These are phyloP conservation scores for Leuciscus idus DNA, from an alignment of 2,113 vertebrate genomes.

Conservation along the genomic window DNA sequence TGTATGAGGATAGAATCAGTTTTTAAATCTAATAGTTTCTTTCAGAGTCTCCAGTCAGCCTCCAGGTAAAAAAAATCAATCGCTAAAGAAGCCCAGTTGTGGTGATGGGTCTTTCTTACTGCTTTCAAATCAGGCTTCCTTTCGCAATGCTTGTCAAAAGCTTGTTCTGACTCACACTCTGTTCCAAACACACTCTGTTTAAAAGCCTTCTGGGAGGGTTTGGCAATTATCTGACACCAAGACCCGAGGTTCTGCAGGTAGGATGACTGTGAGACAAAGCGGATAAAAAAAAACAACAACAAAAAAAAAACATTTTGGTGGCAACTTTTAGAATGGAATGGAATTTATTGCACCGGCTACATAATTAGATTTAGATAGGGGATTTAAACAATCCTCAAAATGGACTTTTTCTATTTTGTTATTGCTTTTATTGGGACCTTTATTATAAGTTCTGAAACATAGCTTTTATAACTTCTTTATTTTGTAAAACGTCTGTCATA, in stretches of 20 bases:
- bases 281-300: neutral
- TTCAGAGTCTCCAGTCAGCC: neutral
- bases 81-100: neutral
- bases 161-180: neutral
- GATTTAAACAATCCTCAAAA: neutral
- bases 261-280: conserved; percentile 19
- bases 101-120: conserved; percentile 2
- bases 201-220: neutral
- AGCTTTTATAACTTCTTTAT: neutral
- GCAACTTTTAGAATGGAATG: neutral
- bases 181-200: conserved; percentile 1
- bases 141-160: neutral
- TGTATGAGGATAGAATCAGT: neutral
- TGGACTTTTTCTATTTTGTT: neutral
- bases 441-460: neutral
- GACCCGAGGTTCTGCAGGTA: conserved; percentile 10
- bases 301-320: neutral
- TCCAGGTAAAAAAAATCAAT: neutral
- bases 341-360: neutral
- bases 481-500: neutral
- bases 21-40: neutral
- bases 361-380: conserved; percentile 5
- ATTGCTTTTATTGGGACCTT: too few relatives aligned
- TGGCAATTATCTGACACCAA: conserved; percentile 12
- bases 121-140: neutral